phyloP scores from a whole-genome alignment of 2,113 vertebrate genomes.

The Acrocephalus arundinaceus region DNA sequence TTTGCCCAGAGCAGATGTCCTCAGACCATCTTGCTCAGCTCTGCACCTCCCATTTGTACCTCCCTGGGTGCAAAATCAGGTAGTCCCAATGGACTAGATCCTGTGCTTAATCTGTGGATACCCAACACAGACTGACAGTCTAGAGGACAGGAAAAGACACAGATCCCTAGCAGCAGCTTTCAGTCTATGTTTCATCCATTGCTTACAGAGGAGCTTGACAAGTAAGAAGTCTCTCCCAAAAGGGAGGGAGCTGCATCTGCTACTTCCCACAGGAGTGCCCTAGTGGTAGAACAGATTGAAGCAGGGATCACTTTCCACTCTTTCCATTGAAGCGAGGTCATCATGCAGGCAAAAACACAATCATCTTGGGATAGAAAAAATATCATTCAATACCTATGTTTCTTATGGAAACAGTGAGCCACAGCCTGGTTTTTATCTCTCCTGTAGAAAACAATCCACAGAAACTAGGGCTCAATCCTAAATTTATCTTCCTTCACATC shows the following conservation, averaged over 20 bases:
- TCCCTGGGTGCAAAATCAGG: background rate
- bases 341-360: background rate
- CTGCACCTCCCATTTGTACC: background rate
- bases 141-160: background rate
- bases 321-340: background rate
- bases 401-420: background rate
- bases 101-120: background rate
- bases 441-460: background rate
- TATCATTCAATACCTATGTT: background rate
- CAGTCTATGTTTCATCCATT: background rate
- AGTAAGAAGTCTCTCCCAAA: background rate
- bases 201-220: background rate
- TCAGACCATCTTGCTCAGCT: background rate
- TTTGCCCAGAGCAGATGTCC: background rate
- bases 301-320: background rate
- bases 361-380: background rate
- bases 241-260: background rate
- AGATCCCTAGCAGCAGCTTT: background rate
- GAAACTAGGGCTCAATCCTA: background rate
- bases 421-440: background rate
- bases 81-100: background rate
- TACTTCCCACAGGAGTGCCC: background rate
- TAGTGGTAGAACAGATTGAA: background rate
- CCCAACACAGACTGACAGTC: background rate
- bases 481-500: background rate